These are phyloP conservation scores for Stichopus chloronotus DNA, from an alignment of 35 echinoderm and acorn worm genomes.

Conservation along the genomic window DNA sequence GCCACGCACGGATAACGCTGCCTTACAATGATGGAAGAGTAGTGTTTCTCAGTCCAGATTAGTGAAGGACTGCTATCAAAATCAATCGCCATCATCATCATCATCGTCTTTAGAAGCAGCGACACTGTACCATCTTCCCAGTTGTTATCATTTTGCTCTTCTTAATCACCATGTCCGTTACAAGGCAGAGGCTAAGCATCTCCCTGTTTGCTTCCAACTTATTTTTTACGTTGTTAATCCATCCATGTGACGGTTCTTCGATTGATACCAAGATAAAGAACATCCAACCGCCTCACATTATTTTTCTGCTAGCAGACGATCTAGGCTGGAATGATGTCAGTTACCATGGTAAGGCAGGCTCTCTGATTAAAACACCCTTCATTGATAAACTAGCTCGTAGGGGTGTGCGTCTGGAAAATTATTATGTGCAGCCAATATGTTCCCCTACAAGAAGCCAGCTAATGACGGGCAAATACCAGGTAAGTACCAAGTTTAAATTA, in stretches of 20 bases:
- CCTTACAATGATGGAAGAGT: background rate
- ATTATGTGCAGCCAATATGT: slow-evolving; percentile 86
- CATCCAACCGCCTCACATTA: slow-evolving; percentile 49
- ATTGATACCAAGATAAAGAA: background rate
- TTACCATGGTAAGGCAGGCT: slow-evolving; percentile 61
- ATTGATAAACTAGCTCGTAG: slow-evolving; percentile 77
- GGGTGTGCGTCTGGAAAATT: slow-evolving; percentile 85
- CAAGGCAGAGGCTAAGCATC: background rate
- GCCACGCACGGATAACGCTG: background rate
- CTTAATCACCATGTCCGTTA: background rate
- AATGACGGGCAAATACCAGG: slow-evolving; percentile 84
- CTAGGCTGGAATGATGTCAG: slow-evolving; percentile 58
- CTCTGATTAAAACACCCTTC: slow-evolving; percentile 77
- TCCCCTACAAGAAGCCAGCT: slow-evolving; percentile 85
- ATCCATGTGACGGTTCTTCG: background rate
- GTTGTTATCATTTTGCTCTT: background rate
- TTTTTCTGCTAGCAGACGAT: slow-evolving; percentile 61
- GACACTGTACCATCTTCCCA: background rate
- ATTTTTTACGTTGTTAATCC: background rate
- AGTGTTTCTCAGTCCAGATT: background rate
- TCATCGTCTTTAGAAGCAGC: background rate
- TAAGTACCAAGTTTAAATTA: slow-evolving; percentile 2
- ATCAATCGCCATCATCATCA: background rate
- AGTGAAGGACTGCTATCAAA: background rate
- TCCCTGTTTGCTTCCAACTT: background rate